Evolutionary conservation across 2,888 invertebrate genomes (phyloP).

Genomic region (Eristalis intricaria): DNA sequence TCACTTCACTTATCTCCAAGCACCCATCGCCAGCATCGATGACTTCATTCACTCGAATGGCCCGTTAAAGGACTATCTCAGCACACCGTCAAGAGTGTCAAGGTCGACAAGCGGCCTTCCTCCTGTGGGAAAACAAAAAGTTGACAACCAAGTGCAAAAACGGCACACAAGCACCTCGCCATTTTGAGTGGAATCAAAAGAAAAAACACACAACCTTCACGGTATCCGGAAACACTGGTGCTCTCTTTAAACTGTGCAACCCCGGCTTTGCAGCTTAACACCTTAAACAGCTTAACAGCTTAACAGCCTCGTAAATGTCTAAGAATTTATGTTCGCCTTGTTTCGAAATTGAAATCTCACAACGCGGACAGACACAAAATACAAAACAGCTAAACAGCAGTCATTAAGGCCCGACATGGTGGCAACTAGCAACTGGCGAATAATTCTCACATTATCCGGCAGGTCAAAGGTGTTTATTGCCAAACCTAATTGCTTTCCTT

Average conservation of each 20-base stretch:
- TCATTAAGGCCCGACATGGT: background rate
- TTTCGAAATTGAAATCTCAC: constrained; percentile 11
- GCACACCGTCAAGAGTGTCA: background rate
- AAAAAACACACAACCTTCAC: background rate
- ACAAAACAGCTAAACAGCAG: background rate
- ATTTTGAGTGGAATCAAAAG: background rate
- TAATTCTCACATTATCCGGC: background rate
- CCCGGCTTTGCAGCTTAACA: background rate
- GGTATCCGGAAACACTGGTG: constrained; percentile 12
- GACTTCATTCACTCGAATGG: background rate
- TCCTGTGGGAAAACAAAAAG: background rate
- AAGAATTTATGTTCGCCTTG: constrained; percentile 14
- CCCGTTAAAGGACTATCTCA: background rate
- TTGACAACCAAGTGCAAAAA: background rate
- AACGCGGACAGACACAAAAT: background rate
- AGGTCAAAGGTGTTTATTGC: constrained; percentile 8
- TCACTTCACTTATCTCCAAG: background rate
- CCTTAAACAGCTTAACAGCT: background rate
- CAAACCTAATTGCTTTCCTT: constrained; percentile 4
- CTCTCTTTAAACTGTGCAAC: background rate
- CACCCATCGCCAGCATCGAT: background rate
- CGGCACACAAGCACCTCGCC: background rate
- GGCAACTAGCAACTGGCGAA: background rate
- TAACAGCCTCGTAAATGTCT: constrained; percentile 21
- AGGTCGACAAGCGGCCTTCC: background rate